Percentiles rank a stretch among this genome's conserved stretches.
Conservation (phyloP, 2,797 vertebrate species). For the Carduelis carduelis region DNA sequence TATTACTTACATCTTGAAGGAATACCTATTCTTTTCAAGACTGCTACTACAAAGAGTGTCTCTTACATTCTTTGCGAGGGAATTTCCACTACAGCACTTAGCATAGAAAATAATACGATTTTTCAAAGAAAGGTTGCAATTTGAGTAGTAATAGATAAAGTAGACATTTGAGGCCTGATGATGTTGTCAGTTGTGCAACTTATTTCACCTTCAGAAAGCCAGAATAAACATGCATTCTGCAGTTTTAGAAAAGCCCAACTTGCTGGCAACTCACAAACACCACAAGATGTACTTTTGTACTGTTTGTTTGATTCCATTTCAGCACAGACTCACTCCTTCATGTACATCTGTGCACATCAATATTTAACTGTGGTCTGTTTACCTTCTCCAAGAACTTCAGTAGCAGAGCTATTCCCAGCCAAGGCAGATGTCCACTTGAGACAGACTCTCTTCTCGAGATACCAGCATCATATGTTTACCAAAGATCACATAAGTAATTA, state of each 20-base stretch:
- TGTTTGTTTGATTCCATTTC: neutral
- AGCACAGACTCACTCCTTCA: neutral
- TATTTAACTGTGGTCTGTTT: neutral
- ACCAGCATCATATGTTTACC: neutral
- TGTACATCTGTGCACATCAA: neutral
- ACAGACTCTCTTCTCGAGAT: neutral
- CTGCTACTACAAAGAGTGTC: neutral
- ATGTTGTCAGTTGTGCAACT: neutral
- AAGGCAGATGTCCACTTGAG: neutral
- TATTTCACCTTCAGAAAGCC: neutral
- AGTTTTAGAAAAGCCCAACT: neutral
- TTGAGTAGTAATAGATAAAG: neutral
- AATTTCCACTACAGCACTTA: neutral
- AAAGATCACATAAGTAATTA: neutral
- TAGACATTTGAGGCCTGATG: neutral
- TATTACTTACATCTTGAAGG: neutral
- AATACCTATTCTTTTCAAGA: neutral
- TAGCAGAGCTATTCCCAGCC: neutral
- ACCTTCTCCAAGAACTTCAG: neutral
- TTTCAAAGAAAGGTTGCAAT: neutral
- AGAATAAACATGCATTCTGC: neutral
- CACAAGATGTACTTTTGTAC: neutral
- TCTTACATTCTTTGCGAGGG: neutral
- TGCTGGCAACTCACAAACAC: neutral
- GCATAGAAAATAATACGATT: neutral